Evolutionary conservation across 1,140 invertebrate species (phyloP).

Genomic region (Popillia japonica): DNA sequence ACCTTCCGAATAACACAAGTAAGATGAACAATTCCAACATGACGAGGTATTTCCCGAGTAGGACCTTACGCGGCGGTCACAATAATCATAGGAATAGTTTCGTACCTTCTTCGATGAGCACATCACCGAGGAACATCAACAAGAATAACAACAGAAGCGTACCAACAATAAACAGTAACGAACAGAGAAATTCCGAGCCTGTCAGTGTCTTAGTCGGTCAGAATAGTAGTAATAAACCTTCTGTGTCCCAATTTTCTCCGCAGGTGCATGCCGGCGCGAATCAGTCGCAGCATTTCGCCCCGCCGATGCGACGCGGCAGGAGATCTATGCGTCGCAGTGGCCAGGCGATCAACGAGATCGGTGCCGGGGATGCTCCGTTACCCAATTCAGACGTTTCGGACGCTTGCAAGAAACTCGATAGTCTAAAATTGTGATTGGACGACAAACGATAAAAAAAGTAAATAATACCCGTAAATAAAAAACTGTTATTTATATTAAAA

Average conservation of each 20-base stretch:
- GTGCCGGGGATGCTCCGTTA: slow-evolving; percentile 56
- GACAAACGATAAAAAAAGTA: slow-evolving; percentile 10
- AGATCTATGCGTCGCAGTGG: slow-evolving; percentile 39
- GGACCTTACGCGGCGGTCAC: background rate
- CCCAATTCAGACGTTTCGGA: slow-evolving; percentile 46
- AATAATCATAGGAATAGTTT: background rate
- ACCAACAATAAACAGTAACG: slow-evolving; percentile 3
- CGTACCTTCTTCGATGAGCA: background rate
- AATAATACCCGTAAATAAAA: background rate
- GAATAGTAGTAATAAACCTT: background rate
- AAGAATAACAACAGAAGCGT: background rate
- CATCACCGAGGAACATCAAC: slow-evolving; percentile 5
- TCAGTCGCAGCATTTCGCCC: slow-evolving; percentile 30
- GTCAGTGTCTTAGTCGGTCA: background rate
- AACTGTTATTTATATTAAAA: slow-evolving; percentile 37
- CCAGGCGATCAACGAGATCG: slow-evolving; percentile 51
- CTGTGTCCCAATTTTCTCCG: slow-evolving; percentile 17
- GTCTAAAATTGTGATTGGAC: slow-evolving; percentile 51
- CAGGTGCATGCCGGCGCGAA: slow-evolving; percentile 32
- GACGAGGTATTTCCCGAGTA: background rate
- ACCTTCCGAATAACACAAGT: slow-evolving; percentile 15
- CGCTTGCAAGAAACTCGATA: slow-evolving; percentile 51
- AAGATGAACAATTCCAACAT: background rate
- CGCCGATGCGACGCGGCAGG: slow-evolving; percentile 38
- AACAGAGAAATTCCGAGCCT: background rate